Percentiles rank a stretch among this genome's conserved stretches.
Evolutionary conservation across 2,888 invertebrate species (phyloP).

Genomic region (Drosophila limbata): DNA sequence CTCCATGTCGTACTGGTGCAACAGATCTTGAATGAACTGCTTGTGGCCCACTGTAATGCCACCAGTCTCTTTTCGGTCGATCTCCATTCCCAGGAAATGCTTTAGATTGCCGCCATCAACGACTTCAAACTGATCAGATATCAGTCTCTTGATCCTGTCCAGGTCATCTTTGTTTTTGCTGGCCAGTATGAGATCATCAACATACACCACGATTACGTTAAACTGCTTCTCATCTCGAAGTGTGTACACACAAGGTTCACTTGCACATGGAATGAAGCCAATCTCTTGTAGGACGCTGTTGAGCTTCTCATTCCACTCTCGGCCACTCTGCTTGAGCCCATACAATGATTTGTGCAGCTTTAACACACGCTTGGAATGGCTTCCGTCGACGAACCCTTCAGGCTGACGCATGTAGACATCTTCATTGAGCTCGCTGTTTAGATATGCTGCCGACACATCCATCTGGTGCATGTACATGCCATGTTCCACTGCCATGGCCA

Average conservation of each 20-base stretch:
- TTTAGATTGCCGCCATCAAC: slow-evolving; percentile 34
- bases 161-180: slow-evolving; percentile 35
- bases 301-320: slow-evolving; percentile 57
- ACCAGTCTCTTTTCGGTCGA: slow-evolving; percentile 36
- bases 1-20: slow-evolving; percentile 1
- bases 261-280: slow-evolving; percentile 36
- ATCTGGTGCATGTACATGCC: slow-evolving; percentile 43
- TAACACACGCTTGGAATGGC: slow-evolving; percentile 22
- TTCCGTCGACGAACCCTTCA: slow-evolving; percentile 22
- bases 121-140: slow-evolving; percentile 33
- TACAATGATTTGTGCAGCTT: slow-evolving; percentile 55
- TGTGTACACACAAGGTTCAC: neutral
- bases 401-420: slow-evolving; percentile 50
- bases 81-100: slow-evolving; percentile 49
- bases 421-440: slow-evolving; percentile 51
- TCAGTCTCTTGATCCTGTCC: slow-evolving; percentile 20
- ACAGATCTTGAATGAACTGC: neutral
- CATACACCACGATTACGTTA: slow-evolving; percentile 48
- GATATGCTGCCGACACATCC: slow-evolving; percentile 2
- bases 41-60: neutral
- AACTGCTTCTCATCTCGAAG: slow-evolving; percentile 19
- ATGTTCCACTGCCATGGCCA: slow-evolving; percentile 54
- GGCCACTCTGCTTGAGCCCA: slow-evolving; percentile 60
- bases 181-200: slow-evolving; percentile 51
- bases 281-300: slow-evolving; percentile 37